Evolutionary conservation across 2,888 invertebrate species (phyloP).

Genomic region (Volucella inflata): DNA sequence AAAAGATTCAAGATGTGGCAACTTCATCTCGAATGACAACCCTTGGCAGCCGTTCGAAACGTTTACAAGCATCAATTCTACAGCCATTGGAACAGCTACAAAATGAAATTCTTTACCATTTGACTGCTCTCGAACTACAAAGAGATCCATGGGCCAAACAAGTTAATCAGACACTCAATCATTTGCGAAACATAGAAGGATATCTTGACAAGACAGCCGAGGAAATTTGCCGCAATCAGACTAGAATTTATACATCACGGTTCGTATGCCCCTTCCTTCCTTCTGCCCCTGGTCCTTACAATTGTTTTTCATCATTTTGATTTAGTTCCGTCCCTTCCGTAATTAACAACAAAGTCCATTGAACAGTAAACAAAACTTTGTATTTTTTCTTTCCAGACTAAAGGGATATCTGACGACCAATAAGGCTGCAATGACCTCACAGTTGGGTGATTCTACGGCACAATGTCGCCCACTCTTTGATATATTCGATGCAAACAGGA

Average conservation of each 20-base stretch:
- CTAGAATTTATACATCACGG: slow-evolving; percentile 82
- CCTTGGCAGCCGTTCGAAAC: slow-evolving; percentile 87
- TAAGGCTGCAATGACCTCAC: slow-evolving; percentile 87
- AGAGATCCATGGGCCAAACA: slow-evolving; percentile 89
- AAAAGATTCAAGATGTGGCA: slow-evolving; percentile 87
- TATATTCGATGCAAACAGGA: slow-evolving; percentile 88
- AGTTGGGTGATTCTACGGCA: slow-evolving; percentile 87
- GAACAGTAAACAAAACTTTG: slow-evolving; percentile 1
- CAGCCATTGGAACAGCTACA: slow-evolving; percentile 88
- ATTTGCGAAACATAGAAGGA: slow-evolving; percentile 90
- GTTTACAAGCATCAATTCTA: slow-evolving; percentile 87
- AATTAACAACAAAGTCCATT: slow-evolving; percentile 46
- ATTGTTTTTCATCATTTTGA: slow-evolving; percentile 35
- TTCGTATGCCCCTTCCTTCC: slow-evolving; percentile 75
- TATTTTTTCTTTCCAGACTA: slow-evolving; percentile 83
- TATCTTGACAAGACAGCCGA: slow-evolving; percentile 90
- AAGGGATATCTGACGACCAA: slow-evolving; percentile 88
- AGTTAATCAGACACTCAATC: slow-evolving; percentile 89
- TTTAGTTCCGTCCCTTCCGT: slow-evolving; percentile 15
- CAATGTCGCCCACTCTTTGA: slow-evolving; percentile 90
- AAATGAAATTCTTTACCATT: slow-evolving; percentile 89
- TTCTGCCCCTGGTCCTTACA: neutral
- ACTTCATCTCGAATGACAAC: slow-evolving; percentile 90
- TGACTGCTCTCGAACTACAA: slow-evolving; percentile 90
- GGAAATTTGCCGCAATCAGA: slow-evolving; percentile 88